Conservation (phyloP, 2,113 vertebrate genomes). For the Istiophorus platypterus region DNA sequence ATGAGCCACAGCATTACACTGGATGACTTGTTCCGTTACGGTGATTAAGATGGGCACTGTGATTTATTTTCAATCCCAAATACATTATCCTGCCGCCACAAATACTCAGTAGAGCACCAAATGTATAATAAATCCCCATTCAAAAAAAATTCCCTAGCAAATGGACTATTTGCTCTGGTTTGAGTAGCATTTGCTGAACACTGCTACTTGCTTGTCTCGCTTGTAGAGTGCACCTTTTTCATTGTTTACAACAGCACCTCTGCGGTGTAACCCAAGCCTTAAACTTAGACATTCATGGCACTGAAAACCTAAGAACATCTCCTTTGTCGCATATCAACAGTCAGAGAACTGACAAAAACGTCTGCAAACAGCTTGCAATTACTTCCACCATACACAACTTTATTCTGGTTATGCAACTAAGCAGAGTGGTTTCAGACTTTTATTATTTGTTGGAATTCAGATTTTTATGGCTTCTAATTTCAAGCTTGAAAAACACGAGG, state of each 20-base stretch:
- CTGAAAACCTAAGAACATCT: background rate
- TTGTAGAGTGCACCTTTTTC: background rate
- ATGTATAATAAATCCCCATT: too few species aligned
- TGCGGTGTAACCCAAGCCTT: background rate
- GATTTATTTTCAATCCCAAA: too few species aligned
- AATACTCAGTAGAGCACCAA: too few species aligned
- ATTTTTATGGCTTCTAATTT: conserved; percentile 33
- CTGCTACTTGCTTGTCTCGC: background rate
- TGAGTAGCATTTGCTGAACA: background rate
- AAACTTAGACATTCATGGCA: background rate
- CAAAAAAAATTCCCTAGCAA: too few species aligned
- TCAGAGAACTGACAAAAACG: background rate
- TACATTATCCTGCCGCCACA: too few species aligned
- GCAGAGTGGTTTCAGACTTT: background rate
- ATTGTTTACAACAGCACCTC: background rate
- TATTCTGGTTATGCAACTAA: background rate
- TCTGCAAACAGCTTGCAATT: background rate
- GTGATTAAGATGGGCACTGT: too few species aligned
- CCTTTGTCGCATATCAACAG: background rate
- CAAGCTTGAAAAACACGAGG: conserved; percentile 19
- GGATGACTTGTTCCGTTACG: too few species aligned
- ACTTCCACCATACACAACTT: background rate
- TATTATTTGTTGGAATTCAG: background rate
- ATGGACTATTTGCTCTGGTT: too few species aligned
- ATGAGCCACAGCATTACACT: too few species aligned